A percentile compares a stretch with the other conserved stretches of the same genome.
Conservation (phyloP, 2,888 invertebrate species). For the Melanotus villosus region DNA sequence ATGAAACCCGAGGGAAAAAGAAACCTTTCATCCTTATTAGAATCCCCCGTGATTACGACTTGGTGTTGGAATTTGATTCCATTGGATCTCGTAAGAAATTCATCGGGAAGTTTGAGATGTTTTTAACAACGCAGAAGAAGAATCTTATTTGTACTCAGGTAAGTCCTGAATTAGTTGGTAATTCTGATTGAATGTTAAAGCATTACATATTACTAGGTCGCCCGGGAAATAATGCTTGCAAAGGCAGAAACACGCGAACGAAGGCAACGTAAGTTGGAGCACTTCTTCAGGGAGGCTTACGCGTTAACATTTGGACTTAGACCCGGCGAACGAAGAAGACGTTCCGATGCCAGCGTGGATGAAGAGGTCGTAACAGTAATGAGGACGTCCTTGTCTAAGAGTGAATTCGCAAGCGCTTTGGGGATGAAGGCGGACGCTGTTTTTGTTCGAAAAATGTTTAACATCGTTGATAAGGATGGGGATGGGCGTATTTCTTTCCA, state of each 20-base stretch:
- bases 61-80: slow-evolving; percentile 92
- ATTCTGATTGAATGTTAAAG: too few species aligned
- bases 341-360: slow-evolving; percentile 80
- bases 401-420: slow-evolving; percentile 94
- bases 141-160: slow-evolving; percentile 82
- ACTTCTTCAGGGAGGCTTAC: slow-evolving; percentile 97
- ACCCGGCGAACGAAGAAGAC: slow-evolving; percentile 86
- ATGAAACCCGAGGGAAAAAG: slow-evolving; percentile 79
- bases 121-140: slow-evolving; percentile 87
- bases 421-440: slow-evolving; percentile 97
- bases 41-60: slow-evolving; percentile 91
- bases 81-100: slow-evolving; percentile 87
- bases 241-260: slow-evolving; percentile 95
- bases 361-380: slow-evolving; percentile 93
- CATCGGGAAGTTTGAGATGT: slow-evolving; percentile 88
- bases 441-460: slow-evolving; percentile 97
- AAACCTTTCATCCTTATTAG: slow-evolving; percentile 87
- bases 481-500: slow-evolving; percentile 95
- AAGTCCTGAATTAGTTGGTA: too few species aligned
- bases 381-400: slow-evolving; percentile 91
- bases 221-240: slow-evolving; percentile 88
- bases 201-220: too few species aligned
- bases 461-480: slow-evolving; percentile 94
- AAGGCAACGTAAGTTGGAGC: slow-evolving; percentile 91
- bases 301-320: slow-evolving; percentile 91